Evolutionary conservation across 2,888 invertebrate species (phyloP), one percentile per base, ranked within the genome.

Genomic region (Chrysina gloriosa): DNA sequence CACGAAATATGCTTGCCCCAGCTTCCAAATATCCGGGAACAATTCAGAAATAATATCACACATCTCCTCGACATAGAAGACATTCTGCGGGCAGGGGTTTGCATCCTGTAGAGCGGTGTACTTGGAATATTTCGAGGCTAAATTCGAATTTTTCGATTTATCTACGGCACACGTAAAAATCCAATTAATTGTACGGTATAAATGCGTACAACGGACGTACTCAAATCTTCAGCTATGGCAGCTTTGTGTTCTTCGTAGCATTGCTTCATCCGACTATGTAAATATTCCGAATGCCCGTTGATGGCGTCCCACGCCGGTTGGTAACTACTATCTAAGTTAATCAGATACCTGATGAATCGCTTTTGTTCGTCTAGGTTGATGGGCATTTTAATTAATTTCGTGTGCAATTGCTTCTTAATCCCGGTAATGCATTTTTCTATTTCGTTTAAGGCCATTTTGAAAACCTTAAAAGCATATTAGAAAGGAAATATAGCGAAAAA

Each of bases 291-390:
- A 71, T 95, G 91, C 70, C 93, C 91, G 52, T 87, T 89, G 72
- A 99, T 93, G 2, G 97, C 97, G 72, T 95, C 93, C 98, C 98
- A 98, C 0, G 97, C 98, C 1, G 98, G 96, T 84, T 99, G 98
- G 4, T 93, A 94, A 2, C 86, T 86, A 63, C 89, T 88, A 77
- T 93, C 93, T 71, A 94, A 84, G 78, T 90, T 91, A n/a, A 90
- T 88, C 72, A 92, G 86, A 80, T 90, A 89, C 87, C 95, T 91
- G 73, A 98, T 97, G 68, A 97, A 89, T 80, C 95, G 93, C 77
- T 96, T 97, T 81, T 98, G 97, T 77, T 97, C 96, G 73, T 98
- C 98, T 23, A 97, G 90, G 72, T 93, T 91, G 36, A 94, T 92
- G 0, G 97, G 97, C 89, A 96, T 93, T 67, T 94, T 93, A 73